Evolutionary conservation across 2,888 invertebrate species (phyloP).

Genomic region (Baccha elongata): DNA sequence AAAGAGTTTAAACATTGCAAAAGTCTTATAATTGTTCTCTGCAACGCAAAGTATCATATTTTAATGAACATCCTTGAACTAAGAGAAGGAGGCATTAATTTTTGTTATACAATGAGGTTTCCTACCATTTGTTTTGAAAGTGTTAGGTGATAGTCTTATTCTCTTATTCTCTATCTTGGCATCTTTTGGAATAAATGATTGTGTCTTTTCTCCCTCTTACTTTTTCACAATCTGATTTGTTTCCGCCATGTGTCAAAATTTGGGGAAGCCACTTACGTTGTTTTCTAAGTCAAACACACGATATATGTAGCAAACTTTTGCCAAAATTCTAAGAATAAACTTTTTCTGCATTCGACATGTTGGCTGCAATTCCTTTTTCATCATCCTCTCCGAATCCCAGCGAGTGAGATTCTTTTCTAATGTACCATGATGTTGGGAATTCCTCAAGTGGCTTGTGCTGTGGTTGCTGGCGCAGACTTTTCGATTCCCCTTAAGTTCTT

Average conservation of each 20-base stretch:
- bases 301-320: conserved; percentile 46
- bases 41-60: conserved; percentile 35
- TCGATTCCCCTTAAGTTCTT: conserved; percentile 31
- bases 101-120: background rate
- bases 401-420: conserved; percentile 31
- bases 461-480: conserved; percentile 28
- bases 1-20: conserved; percentile 33
- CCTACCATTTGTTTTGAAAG: conserved; percentile 21
- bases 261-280: conserved; percentile 12
- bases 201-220: background rate
- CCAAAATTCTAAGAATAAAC: conserved; percentile 61
- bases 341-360: conserved; percentile 45
- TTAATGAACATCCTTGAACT: conserved; percentile 55
- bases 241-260: conserved; percentile 22
- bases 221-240: conserved; percentile 30
- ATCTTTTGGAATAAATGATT: background rate
- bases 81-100: conserved; percentile 23
- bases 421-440: conserved; percentile 35
- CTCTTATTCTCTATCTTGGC: conserved; percentile 9
- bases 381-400: conserved; percentile 16
- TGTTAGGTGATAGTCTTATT: conserved; percentile 37
- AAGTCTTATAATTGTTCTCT: conserved; percentile 17
- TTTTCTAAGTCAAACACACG: conserved; percentile 9
- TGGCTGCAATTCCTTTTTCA: conserved; percentile 21
- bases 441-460: conserved; percentile 48